Conservation (phyloP, 30 jellyfish, hydroid and myxozoan species). For the Clytia hemisphaerica region DNA sequence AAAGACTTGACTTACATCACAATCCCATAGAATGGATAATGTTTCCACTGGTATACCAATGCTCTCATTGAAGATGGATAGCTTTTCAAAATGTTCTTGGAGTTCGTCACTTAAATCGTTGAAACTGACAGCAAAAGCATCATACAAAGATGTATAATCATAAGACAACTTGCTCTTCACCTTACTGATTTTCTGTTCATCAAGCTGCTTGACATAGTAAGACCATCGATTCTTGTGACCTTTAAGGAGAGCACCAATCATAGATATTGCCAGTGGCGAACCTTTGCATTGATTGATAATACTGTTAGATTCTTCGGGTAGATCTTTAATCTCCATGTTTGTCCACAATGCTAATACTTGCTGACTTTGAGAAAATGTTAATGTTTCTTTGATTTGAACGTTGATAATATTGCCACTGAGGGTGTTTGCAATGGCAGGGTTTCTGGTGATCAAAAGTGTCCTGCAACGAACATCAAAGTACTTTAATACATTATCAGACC, state of each 20-base stretch:
- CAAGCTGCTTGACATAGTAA: slow-evolving; percentile 58
- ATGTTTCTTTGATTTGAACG: slow-evolving; percentile 48
- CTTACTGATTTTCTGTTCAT: slow-evolving; percentile 52
- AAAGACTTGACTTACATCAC: slow-evolving; percentile 53
- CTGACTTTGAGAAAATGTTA: slow-evolving; percentile 46
- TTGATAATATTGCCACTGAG: slow-evolving; percentile 40
- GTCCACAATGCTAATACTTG: slow-evolving; percentile 55
- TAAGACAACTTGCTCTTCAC: slow-evolving; percentile 70
- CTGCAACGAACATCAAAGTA: slow-evolving; percentile 79
- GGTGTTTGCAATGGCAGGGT: slow-evolving; percentile 53
- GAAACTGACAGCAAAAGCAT: slow-evolving; percentile 73
- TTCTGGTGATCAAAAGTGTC: slow-evolving; percentile 73
- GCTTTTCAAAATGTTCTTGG: slow-evolving; percentile 21
- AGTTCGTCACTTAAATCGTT: slow-evolving; percentile 32
- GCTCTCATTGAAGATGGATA: slow-evolving; percentile 73
- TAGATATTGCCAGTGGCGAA: slow-evolving; percentile 82
- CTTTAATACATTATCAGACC: slow-evolving; percentile 67
- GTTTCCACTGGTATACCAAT: slow-evolving; percentile 44
- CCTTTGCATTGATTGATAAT: slow-evolving; percentile 63
- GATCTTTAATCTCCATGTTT: slow-evolving; percentile 4
- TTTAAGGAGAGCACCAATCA: slow-evolving; percentile 84
- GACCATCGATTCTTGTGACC: slow-evolving; percentile 77
- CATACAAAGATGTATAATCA: slow-evolving; percentile 65
- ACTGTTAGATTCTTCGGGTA: slow-evolving; percentile 59
- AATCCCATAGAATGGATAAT: slow-evolving; percentile 62